Evolutionary conservation across 2,113 vertebrate genomes (phyloP), one percentile per base, ranked within the genome.

Genomic region (Carassius carassius): DNA sequence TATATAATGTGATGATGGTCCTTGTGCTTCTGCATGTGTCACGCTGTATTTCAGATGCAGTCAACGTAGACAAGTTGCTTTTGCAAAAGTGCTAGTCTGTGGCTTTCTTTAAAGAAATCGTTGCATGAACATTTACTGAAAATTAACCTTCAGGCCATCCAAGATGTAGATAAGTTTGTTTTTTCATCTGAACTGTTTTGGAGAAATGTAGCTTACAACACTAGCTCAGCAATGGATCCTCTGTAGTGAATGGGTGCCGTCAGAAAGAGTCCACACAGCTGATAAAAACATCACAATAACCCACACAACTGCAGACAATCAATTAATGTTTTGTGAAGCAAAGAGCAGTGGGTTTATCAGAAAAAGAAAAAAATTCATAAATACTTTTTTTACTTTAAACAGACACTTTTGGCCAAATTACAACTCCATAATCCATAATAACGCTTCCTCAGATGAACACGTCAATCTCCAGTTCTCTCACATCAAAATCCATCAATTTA

Each of bases 1-100:
- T 81, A 81, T 81, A 35, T 69, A 69, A 51, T 69, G 17, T 78
- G 19, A 58, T 78, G 76, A 78, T 78, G 76, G 51, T 78, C 29
- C 32, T 78, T 17, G 4, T 25, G 11, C 25, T 25, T 35, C 25
- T 60, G 8, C 11, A 21, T 19, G 4, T 75, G 54, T 60, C 9
- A 56, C 3, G 6, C 6, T 32, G 49, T 19, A 32, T 56, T 76
- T 54, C 5, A 25, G 35, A 3, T 41, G n/a, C 19, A 79, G 35
- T n/a, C 3, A 58, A 21, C 8, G 17, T 8, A 21, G 47, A 76
- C 2, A n/a, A 25, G 13, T 49, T 49, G 23, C 72, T 49, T 41
- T 47, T 44, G 21, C 11, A 13, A 73, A 12, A 23, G 29, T 81
- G 60, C 29, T 67, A 5, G 13, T 13, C 17, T 21, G 75, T 37